These are phyloP conservation scores for Uromys caudimaculatus DNA, from an alignment of 2,797 vertebrate species.

Conservation along the genomic window DNA sequence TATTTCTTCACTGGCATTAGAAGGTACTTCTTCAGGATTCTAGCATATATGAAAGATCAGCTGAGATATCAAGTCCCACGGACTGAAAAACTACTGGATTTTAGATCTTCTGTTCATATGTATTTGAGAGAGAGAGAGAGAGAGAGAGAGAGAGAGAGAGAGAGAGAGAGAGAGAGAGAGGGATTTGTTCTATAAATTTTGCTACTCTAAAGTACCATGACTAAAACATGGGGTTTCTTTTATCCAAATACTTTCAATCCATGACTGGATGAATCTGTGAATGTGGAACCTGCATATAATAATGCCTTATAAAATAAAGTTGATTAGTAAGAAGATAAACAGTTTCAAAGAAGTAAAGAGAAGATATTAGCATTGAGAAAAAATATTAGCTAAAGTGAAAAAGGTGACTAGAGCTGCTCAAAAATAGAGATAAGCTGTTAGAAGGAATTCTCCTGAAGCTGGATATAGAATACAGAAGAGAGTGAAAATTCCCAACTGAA, in stretches of 20 bases:
- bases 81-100: background rate
- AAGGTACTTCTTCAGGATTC: background rate
- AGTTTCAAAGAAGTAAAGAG: constrained; percentile 4
- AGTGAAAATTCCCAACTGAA: too few species aligned
- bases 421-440: background rate
- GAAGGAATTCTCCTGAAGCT: background rate
- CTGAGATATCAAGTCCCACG: background rate
- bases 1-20: background rate
- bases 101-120: background rate
- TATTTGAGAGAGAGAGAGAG: background rate
- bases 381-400: constrained; percentile 34
- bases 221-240: background rate
- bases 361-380: constrained; percentile 30
- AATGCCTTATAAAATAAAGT: background rate
- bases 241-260: background rate
- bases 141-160: background rate
- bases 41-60: background rate
- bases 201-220: background rate
- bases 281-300: background rate
- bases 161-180: background rate
- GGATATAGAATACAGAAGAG: background rate
- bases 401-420: background rate
- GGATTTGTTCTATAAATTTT: background rate
- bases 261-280: background rate
- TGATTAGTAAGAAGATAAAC: background rate